Evolutionary conservation across 1,140 invertebrate species (phyloP).

Genomic region (Drosophila carrolli): DNA sequence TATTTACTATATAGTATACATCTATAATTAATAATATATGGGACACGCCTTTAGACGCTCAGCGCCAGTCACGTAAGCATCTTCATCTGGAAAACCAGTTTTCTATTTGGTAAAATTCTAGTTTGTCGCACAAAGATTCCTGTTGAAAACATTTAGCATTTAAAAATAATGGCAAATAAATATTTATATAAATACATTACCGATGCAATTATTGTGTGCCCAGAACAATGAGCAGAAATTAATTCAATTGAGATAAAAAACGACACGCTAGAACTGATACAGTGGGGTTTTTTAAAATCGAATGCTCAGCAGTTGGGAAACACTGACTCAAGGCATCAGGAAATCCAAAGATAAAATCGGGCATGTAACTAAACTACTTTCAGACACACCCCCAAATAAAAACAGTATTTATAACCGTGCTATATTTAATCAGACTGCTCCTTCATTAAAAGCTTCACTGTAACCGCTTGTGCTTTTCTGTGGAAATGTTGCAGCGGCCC

Average conservation of each 20-base stretch:
- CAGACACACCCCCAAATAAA: slow-evolving; percentile 21
- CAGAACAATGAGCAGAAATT: slow-evolving; percentile 58
- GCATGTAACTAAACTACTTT: slow-evolving; percentile 15
- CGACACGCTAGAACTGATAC: slow-evolving; percentile 16
- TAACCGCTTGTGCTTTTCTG: slow-evolving; percentile 14
- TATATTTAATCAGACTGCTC: slow-evolving; percentile 4
- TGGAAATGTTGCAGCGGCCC: slow-evolving; percentile 36
- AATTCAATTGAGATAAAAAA: slow-evolving; percentile 66
- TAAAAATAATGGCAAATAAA: slow-evolving; percentile 52
- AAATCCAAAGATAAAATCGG: slow-evolving; percentile 1
- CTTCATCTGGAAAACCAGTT: slow-evolving; percentile 68
- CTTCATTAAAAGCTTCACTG: slow-evolving; percentile 36
- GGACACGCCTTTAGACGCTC: slow-evolving; percentile 63
- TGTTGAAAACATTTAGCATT: slow-evolving; percentile 64
- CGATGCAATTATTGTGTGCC: slow-evolving; percentile 64
- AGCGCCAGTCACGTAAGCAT: slow-evolving; percentile 67
- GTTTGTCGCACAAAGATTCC: slow-evolving; percentile 49
- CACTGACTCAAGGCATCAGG: background rate
- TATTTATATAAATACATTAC: slow-evolving; percentile 43
- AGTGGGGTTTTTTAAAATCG: slow-evolving; percentile 5
- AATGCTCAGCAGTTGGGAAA: background rate
- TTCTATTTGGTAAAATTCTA: slow-evolving; percentile 76
- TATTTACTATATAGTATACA: slow-evolving; percentile 60
- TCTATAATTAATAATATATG: slow-evolving; percentile 53
- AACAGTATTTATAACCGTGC: slow-evolving; percentile 12